Evolutionary conservation across 2,888 invertebrate genomes (phyloP).

Genomic region (Elegia similella): DNA sequence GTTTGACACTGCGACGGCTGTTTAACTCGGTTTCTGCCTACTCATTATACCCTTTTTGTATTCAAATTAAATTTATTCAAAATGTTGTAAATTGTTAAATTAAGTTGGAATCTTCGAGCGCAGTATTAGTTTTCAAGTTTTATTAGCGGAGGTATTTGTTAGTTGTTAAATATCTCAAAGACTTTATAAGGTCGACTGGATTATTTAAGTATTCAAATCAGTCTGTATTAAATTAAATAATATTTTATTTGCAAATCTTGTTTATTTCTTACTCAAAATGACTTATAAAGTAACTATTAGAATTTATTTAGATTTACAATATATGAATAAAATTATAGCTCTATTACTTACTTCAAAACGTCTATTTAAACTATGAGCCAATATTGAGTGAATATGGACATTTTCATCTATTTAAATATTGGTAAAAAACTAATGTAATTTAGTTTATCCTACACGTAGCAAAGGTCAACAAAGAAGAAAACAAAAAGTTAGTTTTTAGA

Average conservation of each 20-base stretch:
- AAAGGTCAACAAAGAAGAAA: too few relatives aligned
- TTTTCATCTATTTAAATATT: too few relatives aligned
- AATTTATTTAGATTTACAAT: too few relatives aligned
- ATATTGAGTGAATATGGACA: too few relatives aligned
- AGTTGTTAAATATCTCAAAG: background rate
- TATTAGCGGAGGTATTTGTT: background rate
- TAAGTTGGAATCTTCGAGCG: background rate
- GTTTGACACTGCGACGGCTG: slow-evolving; percentile 35
- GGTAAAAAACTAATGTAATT: too few relatives aligned
- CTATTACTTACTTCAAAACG: too few relatives aligned
- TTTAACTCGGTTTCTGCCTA: slow-evolving; percentile 24
- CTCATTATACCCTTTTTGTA: slow-evolving; percentile 28
- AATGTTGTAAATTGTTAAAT: slow-evolving; percentile 20
- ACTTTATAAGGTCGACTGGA: background rate
- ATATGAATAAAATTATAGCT: too few relatives aligned
- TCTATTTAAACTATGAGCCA: too few relatives aligned
- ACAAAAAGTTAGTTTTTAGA: too few relatives aligned
- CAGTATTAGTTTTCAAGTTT: slow-evolving; percentile 1
- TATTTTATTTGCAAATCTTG: background rate
- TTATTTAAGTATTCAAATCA: background rate
- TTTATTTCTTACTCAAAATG: background rate
- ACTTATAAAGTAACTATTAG: too few relatives aligned
- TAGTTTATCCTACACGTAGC: too few relatives aligned
- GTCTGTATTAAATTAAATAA: background rate
- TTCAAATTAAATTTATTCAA: slow-evolving; percentile 18